Conservation (phyloP, 2,797 vertebrate genomes). For the Poecile montanus region DNA sequence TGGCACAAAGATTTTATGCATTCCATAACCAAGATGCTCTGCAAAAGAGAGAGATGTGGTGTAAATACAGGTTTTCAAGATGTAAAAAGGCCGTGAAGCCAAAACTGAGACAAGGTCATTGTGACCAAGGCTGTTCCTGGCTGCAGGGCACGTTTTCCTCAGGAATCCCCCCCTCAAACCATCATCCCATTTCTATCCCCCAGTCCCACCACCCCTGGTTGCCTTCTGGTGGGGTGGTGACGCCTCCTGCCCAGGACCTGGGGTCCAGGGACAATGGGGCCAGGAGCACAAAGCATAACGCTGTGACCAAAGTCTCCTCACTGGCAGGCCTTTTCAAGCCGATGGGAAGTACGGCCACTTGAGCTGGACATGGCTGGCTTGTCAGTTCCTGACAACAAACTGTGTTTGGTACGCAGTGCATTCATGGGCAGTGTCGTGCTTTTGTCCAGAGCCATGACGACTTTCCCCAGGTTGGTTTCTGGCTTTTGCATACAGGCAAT, state of each 20-base stretch:
- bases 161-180: too few species aligned
- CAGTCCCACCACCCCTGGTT: background rate
- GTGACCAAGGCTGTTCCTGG: background rate
- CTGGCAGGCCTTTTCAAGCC: conserved; percentile 73
- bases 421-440: conserved; percentile 83
- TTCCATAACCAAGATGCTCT: background rate
- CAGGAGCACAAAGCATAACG: conserved; percentile 84
- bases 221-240: conserved; percentile 29
- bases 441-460: conserved; percentile 83
- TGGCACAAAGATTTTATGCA: background rate
- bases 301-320: conserved; percentile 78
- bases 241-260: conserved; percentile 66
- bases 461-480: conserved; percentile 74
- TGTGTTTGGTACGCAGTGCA: conserved; percentile 87
- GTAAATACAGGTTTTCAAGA: background rate
- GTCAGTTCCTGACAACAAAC: conserved; percentile 89
- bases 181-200: conserved; percentile 12
- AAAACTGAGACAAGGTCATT: background rate
- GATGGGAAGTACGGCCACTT: conserved; percentile 86
- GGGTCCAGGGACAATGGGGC: conserved; percentile 81
- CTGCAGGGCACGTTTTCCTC: background rate
- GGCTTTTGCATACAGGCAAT: conserved; percentile 80
- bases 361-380: conserved; percentile 92
- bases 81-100: rapidly evolving
- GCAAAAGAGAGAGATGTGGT: background rate